Conservation (phyloP, 1,140 invertebrate species). For the Leguminivora glycinivorella region DNA sequence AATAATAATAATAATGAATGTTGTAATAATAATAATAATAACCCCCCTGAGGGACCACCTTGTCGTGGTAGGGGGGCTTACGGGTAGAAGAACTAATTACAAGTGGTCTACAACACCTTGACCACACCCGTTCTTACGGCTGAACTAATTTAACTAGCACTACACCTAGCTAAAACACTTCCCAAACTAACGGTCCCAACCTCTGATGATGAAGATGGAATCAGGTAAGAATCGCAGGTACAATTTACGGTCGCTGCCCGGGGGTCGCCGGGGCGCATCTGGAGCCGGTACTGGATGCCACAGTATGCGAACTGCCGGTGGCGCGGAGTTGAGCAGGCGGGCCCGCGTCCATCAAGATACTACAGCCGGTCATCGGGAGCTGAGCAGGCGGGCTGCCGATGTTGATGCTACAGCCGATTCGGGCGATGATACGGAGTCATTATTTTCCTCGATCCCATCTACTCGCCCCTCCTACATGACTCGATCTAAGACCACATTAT, state of each 20-base stretch:
- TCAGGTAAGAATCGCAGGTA: slow-evolving; percentile 1
- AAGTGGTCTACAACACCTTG: not conserved
- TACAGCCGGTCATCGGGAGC: no score
- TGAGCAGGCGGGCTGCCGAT: no score
- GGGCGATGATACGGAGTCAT: no score
- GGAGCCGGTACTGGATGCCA: slow-evolving; percentile 26
- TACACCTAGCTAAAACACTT: not conserved
- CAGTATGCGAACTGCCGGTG: slow-evolving; percentile 15
- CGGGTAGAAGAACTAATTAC: not conserved
- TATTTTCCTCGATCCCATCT: slow-evolving; percentile 1
- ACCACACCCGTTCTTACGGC: not conserved
- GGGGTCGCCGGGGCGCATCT: slow-evolving; percentile 30
- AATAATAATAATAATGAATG: no score
- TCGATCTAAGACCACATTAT: no score
- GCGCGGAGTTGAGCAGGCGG: no score
- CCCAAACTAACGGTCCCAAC: not conserved
- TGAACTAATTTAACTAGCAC: not conserved
- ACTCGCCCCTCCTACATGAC: not conserved
- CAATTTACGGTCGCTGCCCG: slow-evolving; percentile 27
- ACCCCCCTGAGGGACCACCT: not conserved
- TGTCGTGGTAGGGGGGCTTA: not conserved
- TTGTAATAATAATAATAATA: not conserved
- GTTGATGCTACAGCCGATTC: no score
- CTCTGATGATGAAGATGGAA: not conserved
- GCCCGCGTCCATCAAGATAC: no score